Conservation (phyloP, 2,888 invertebrate species). For the Chesias legatella region DNA sequence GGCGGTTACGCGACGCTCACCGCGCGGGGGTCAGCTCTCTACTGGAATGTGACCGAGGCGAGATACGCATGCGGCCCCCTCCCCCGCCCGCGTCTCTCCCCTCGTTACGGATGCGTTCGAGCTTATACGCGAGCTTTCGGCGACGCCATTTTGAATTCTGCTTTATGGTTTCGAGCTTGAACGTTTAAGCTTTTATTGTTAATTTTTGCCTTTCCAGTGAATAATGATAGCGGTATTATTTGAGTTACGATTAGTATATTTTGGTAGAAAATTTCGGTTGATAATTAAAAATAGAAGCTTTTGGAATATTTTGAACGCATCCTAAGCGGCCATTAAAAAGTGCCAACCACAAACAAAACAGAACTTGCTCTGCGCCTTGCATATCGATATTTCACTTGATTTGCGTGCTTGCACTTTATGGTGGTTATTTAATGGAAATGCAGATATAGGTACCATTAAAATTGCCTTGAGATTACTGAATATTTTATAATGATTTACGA, state of each 20-base stretch:
- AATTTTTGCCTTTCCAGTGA: background rate
- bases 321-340: conserved; percentile 17
- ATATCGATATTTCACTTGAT: conserved; percentile 15
- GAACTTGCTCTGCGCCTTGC: conserved; percentile 5
- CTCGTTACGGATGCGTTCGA: conserved; percentile 61
- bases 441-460: too few relatives aligned
- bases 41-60: conserved; percentile 71
- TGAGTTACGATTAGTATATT: background rate
- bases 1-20: conserved; percentile 47
- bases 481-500: too few relatives aligned
- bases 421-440: background rate
- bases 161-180: conserved; percentile 2
- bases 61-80: conserved; percentile 70
- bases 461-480: too few relatives aligned
- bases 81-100: conserved; percentile 25
- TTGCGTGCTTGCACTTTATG: conserved; percentile 15
- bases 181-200: background rate
- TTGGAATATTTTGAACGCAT: conserved; percentile 32
- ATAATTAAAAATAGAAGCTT: conserved; percentile 29
- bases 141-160: conserved; percentile 34
- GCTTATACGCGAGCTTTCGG: conserved; percentile 49
- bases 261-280: conserved; percentile 29
- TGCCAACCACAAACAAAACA: conserved; percentile 20
- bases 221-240: too few relatives aligned
- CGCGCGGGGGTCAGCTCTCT: conserved; percentile 66